These are phyloP conservation scores for Poecilia picta DNA, from an alignment of 2,797 vertebrate species.

Conservation along the genomic window DNA sequence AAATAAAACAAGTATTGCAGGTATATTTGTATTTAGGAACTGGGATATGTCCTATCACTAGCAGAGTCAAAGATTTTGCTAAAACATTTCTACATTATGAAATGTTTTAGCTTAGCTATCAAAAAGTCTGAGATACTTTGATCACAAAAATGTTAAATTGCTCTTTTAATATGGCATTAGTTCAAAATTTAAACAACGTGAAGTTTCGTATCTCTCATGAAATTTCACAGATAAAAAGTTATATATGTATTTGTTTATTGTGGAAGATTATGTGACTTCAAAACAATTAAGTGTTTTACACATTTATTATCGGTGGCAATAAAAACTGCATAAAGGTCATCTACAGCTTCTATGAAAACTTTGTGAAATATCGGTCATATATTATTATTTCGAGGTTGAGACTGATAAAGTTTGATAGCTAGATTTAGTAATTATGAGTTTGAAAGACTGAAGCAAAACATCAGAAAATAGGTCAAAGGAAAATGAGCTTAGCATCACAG, in stretches of 20 bases:
- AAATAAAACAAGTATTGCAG: no score
- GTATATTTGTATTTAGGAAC: no score
- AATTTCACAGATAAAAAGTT: no score
- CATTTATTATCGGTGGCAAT: not conserved
- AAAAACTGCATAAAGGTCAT: not conserved
- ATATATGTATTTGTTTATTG: not conserved
- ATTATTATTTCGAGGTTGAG: not conserved
- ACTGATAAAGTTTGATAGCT: not conserved
- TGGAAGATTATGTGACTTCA: not conserved
- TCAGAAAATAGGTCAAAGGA: constrained; percentile 28
- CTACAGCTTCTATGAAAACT: not conserved
- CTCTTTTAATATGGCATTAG: no score
- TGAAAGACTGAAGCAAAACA: constrained; percentile 4
- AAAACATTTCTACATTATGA: no score
- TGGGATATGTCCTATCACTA: no score
- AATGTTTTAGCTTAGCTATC: no score
- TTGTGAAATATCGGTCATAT: not conserved
- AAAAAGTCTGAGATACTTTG: no score
- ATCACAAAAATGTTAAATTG: no score
- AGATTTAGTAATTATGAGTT: not conserved
- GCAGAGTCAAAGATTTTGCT: no score
- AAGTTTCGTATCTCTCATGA: no score
- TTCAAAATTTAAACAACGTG: no score
- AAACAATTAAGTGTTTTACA: not conserved
- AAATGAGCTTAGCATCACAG: constrained; percentile 19